Evolutionary conservation across 2,113 vertebrate genomes (phyloP).

Genomic region (Indri indri): DNA sequence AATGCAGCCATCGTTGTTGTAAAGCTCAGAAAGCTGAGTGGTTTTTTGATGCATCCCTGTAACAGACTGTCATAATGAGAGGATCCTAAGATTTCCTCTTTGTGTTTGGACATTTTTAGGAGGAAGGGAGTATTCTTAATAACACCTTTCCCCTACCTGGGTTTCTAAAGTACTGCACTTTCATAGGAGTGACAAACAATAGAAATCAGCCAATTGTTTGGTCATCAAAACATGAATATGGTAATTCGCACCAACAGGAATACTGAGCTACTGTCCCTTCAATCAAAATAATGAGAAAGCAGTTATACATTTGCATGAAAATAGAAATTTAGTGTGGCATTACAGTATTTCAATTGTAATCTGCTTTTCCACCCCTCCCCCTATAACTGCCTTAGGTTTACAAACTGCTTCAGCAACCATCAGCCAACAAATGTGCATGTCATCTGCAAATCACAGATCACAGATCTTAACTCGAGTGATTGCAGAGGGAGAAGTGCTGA

Average conservation of each 20-base stretch:
- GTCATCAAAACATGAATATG: constrained; percentile 67
- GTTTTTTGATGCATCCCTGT: constrained; percentile 26
- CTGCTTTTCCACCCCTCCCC: constrained; percentile 32
- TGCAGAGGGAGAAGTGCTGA: constrained; percentile 94
- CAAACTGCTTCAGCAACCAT: constrained; percentile 91
- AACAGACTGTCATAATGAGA: constrained; percentile 69
- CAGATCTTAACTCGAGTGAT: constrained; percentile 93
- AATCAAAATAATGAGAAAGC: constrained; percentile 80
- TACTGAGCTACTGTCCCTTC: constrained; percentile 68
- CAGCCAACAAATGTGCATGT: constrained; percentile 93
- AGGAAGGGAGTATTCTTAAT: background rate
- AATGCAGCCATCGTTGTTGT: constrained; percentile 75
- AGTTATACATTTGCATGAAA: constrained; percentile 84
- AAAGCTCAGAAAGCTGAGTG: constrained; percentile 63
- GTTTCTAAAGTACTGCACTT: background rate
- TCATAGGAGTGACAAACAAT: constrained; percentile 35
- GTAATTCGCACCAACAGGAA: constrained; percentile 62
- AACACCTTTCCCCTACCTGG: background rate
- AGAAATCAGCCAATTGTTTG: constrained; percentile 42
- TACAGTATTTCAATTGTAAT: constrained; percentile 78
- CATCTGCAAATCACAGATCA: constrained; percentile 97
- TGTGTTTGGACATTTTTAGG: constrained; percentile 53
- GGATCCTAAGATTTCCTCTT: constrained; percentile 69
- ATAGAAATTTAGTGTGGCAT: constrained; percentile 82
- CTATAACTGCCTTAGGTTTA: constrained; percentile 88